Evolutionary conservation across 2,797 vertebrate genomes (phyloP), one percentile per base, ranked within the genome.

Genomic region (Poecilia gillii): DNA sequence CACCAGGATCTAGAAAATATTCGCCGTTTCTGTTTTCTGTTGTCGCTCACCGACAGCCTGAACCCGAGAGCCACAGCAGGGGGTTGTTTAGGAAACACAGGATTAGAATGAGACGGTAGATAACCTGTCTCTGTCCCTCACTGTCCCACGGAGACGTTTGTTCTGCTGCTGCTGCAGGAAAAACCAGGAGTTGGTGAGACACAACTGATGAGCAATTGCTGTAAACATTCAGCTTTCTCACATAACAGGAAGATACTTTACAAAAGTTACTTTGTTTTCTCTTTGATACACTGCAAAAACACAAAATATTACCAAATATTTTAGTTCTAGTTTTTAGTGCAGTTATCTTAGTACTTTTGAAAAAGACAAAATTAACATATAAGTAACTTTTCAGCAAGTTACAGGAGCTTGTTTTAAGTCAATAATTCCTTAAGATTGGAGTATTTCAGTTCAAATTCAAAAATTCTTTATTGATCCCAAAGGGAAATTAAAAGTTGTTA

Each of bases 141-240:
- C 31, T 36, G 62, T 84, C 80, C 79, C 76, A 75, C 75, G 16
- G 20, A 84, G 39, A 73, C 74, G 36, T 75, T 46, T 72, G 77
- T 81, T 73, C 33, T 75, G n/a, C 33, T 78, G 4, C 64, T 25
- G 49, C 49, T 23, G 49, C 49, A 51, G 49, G 6, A 51, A 51
- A 23, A 51, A n/a, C 25, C 23, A 25, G 36, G 64, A 68, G 18
- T 18, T 4, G 18, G 33, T 41, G 31, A 53, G 51, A 53, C 51
- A 55, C 45, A 46, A 11, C 31, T 33, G 4, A 2, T 33, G 28
- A 62, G 59, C 33, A 23, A 39, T 8, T 1, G 6, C 7, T 8
- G 14, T 49, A 18, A 64, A 64, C 31, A 20, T 7, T 36, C 16
- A 3, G 31, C 31, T 36, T 36, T 64, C 33, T 66, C 16, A 39